Evolutionary conservation across 2,888 invertebrate species (phyloP).

Genomic region (Clistopyga incitator): DNA sequence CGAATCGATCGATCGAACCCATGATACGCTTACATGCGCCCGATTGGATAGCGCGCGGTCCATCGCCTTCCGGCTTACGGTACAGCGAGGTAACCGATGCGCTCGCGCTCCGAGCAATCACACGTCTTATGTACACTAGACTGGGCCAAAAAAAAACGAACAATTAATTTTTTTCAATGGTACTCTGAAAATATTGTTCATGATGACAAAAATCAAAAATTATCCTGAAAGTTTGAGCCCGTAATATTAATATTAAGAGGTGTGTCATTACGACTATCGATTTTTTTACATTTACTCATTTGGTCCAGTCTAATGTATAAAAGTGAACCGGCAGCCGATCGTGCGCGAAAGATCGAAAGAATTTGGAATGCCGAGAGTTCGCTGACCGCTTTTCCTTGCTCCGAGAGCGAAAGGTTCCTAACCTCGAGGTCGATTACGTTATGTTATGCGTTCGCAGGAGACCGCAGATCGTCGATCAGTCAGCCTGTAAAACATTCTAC

Average conservation of each 20-base stretch:
- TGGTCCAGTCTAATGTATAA: no score
- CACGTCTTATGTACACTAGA: background rate
- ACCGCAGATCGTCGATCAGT: background rate
- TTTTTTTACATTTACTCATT: no score
- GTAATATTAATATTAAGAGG: no score
- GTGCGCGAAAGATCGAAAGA: conserved; percentile 61
- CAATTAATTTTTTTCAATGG: no score
- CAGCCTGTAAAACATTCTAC: background rate
- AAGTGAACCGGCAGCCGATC: conserved; percentile 51
- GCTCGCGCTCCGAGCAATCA: background rate
- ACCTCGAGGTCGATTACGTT: conserved; percentile 36
- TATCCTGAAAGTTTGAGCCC: no score
- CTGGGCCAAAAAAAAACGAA: no score
- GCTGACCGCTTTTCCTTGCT: conserved; percentile 62
- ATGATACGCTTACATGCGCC: background rate
- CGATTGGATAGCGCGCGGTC: conserved; percentile 20
- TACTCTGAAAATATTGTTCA: no score
- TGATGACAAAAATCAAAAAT: no score
- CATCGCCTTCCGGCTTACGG: conserved; percentile 27
- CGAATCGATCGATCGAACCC: conserved; percentile 19
- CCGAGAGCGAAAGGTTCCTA: conserved; percentile 59
- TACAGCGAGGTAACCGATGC: background rate
- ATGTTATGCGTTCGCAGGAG: conserved; percentile 14
- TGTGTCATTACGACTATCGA: no score
- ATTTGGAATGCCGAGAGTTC: conserved; percentile 67